phyloP scores from a whole-genome alignment of 2,797 vertebrate species.

The Anableps anableps region DNA sequence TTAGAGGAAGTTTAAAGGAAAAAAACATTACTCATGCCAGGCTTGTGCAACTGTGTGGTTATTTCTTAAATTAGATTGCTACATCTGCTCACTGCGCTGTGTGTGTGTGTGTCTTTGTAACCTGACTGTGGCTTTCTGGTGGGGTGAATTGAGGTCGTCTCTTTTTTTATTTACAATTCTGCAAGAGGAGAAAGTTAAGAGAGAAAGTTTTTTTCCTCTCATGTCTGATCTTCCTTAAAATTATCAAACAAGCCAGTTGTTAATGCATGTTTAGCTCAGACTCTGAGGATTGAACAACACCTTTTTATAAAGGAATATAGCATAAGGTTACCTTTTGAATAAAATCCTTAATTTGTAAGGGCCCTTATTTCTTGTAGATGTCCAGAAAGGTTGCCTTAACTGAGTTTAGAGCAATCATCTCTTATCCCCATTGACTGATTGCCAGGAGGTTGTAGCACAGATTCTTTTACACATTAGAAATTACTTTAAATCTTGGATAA shows the following conservation, averaged over 20 bases:
- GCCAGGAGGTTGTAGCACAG: not conserved
- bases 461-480: not conserved
- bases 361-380: not conserved
- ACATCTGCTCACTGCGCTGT: conserved; percentile 21
- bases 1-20: conserved; percentile 46
- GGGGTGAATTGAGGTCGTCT: conserved; percentile 38
- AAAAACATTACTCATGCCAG: conserved; percentile 19
- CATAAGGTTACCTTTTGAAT: not conserved
- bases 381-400: not conserved
- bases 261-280: not conserved
- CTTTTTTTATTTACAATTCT: conserved; percentile 8
- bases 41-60: conserved; percentile 47
- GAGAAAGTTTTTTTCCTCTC: not conserved
- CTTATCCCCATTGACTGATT: not conserved
- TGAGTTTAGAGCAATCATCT: not conserved
- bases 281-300: not conserved
- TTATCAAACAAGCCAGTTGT: not conserved
- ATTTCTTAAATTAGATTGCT: conserved; percentile 47
- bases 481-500: not conserved
- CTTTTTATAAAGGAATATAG: not conserved
- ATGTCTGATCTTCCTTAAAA: not conserved
- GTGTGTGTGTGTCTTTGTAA: conserved; percentile 25
- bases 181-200: conserved; percentile 12
- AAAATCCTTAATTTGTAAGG: not conserved
- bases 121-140: conserved; percentile 38